Evolutionary conservation across 2,113 vertebrate species (phyloP), one percentile per base, ranked within the genome.

Genomic region (Telmatochromis brachygnathus): DNA sequence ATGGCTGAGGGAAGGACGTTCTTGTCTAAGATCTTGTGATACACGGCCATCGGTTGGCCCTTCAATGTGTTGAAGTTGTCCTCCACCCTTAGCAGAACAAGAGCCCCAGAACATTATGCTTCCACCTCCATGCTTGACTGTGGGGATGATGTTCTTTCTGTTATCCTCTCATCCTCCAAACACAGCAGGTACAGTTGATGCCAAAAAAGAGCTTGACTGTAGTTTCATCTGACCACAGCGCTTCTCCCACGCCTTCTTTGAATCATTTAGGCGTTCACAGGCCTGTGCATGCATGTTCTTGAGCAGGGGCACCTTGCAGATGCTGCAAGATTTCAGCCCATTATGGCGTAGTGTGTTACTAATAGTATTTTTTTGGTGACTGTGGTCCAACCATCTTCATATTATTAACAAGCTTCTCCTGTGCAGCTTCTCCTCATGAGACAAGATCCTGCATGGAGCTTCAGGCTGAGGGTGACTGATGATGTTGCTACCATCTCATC

Each of bases 281-380:
- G n/a, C 33, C 60, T 65, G 60, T 5, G 33, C 17, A 12, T 37
- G 30, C 1, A 0, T 1, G 30, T 65, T 65, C 30, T 37, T 65
- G 9, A 3, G 62, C 19, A 68, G 62, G 3, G 62, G 33, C 33
- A 8, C 62, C 33, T 68, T 68, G 62, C 33, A 37, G 62, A 13
- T 0, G 19, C 19, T 8, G 33, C 33, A 37, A 39, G 60, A 65
- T 65, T 37, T 65, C 60, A 65, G 19, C 19, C 19, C 60, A 21
- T 37, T 37, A 39, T 8, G 33, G 4, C 0, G 1, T 68, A 21
- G 3, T 0, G 2, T 68, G 33, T 39, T 4, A 39, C 33, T 39
- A 68, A 21, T 21, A 39, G 19, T 13, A 21, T 39, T 37, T 10
- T 2, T 5, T 39, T 68, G 11, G 62, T 68, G 62, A 68, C 62